These are phyloP conservation scores for Euwallacea fornicatus DNA, from an alignment of 1,140 invertebrate genomes.

Conservation along the genomic window DNA sequence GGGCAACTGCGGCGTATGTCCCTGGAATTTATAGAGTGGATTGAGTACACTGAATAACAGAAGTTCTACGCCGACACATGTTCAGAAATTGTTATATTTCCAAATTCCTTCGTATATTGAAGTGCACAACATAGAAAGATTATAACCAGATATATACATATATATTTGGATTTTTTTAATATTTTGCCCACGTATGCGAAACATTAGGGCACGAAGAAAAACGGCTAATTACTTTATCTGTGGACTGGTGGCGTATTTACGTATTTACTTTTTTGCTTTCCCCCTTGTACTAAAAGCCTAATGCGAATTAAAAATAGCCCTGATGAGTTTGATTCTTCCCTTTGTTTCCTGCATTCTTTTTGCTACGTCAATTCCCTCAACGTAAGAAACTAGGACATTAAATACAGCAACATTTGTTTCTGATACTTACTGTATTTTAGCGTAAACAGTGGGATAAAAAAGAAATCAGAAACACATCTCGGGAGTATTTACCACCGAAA, in stretches of 20 bases:
- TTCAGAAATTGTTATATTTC: not conserved
- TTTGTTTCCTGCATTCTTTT: too few species aligned
- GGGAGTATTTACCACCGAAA: slow-evolving; percentile 25
- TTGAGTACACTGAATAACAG: not conserved
- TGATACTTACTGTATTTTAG: too few species aligned
- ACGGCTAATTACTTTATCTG: slow-evolving; percentile 17
- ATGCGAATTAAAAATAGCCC: not conserved
- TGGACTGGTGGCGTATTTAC: slow-evolving; percentile 6
- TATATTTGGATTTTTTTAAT: not conserved
- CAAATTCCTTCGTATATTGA: not conserved
- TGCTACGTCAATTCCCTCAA: too few species aligned
- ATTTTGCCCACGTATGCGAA: slow-evolving; percentile 23
- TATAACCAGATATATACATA: not conserved
- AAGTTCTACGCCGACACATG: not conserved
- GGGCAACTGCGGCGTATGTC: not conserved
- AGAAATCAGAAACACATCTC: slow-evolving; percentile 33
- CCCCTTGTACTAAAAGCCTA: not conserved
- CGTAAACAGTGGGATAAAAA: slow-evolving; percentile 21
- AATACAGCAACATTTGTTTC: too few species aligned
- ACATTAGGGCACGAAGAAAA: slow-evolving; percentile 24
- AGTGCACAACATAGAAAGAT: not conserved
- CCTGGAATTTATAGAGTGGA: not conserved
- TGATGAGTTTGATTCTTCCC: not conserved
- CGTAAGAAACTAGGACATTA: too few species aligned
- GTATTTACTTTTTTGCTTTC: slow-evolving; percentile 3